phyloP scores from a whole-genome alignment of 2,113 vertebrate genomes.

The Chamaetylas fuelleborni region DNA sequence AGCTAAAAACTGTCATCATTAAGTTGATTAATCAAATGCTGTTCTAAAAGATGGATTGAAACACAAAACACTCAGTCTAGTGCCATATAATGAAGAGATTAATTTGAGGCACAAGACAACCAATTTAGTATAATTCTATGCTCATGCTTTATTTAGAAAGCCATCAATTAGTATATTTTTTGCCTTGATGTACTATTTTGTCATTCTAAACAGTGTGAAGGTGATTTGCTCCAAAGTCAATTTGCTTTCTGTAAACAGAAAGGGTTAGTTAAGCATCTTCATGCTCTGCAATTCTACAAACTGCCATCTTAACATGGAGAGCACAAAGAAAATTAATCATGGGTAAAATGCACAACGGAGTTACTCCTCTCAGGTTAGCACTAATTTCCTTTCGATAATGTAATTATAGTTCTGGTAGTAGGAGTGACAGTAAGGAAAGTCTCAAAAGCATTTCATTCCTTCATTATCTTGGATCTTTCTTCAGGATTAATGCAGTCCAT shows the following conservation, averaged over 20 bases:
- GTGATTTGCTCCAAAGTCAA: conserved; percentile 73
- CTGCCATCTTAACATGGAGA: conserved; percentile 50
- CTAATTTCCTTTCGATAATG: conserved; percentile 61
- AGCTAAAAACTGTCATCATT: conserved; percentile 76
- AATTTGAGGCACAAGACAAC: conserved; percentile 79
- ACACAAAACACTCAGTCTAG: conserved; percentile 75
- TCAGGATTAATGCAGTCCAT: conserved; percentile 40
- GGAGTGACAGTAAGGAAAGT: conserved; percentile 53
- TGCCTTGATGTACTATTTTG: conserved; percentile 72
- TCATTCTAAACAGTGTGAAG: conserved; percentile 68
- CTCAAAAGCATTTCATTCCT: conserved; percentile 50
- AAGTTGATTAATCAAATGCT: conserved; percentile 79
- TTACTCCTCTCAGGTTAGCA: conserved; percentile 52
- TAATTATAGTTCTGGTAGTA: conserved; percentile 59
- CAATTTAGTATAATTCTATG: conserved; percentile 76
- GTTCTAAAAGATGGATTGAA: conserved; percentile 77
- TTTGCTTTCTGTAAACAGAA: conserved; percentile 71
- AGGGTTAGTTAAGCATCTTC: conserved; percentile 61
- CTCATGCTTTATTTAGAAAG: conserved; percentile 78
- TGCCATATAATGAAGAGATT: conserved; percentile 83
- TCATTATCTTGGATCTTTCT: conserved; percentile 29
- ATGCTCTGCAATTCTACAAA: conserved; percentile 60
- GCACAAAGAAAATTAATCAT: conserved; percentile 68
- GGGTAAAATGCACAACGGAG: conserved; percentile 38
- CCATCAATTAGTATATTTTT: conserved; percentile 79